Conservation (phyloP, 2,888 invertebrate species). For the Arctia plantaginis region DNA sequence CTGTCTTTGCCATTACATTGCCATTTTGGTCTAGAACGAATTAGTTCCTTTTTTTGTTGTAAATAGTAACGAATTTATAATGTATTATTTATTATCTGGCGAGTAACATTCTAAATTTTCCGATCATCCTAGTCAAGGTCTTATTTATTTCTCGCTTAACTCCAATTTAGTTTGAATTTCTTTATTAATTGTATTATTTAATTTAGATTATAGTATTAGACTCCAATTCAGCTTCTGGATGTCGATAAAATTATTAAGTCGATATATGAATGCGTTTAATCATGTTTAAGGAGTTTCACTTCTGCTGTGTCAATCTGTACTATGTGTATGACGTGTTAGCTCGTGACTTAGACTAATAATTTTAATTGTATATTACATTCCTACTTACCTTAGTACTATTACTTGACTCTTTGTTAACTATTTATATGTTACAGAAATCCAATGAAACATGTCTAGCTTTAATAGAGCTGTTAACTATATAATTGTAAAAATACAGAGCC, state of each 20-base stretch:
- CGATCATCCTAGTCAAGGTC: conserved; percentile 84
- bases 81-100: conserved; percentile 77
- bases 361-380: conserved; percentile 78
- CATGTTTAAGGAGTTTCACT: conserved; percentile 51
- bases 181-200: conserved; percentile 72
- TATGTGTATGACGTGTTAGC: conserved; percentile 56
- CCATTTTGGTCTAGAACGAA: conserved; percentile 84
- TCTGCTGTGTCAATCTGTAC: conserved; percentile 45
- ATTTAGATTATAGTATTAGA: conserved; percentile 74
- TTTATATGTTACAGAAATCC: conserved; percentile 84
- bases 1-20: conserved; percentile 84
- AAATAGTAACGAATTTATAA: conserved; percentile 83
- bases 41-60: conserved; percentile 84
- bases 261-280: conserved; percentile 54
- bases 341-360: conserved; percentile 67
- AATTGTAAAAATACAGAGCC: conserved; percentile 84
- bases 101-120: conserved; percentile 79
- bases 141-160: conserved; percentile 78
- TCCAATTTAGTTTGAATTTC: conserved; percentile 72
- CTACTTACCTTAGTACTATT: conserved; percentile 81
- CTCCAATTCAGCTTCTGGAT: conserved; percentile 74
- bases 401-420: conserved; percentile 84
- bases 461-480: conserved; percentile 83
- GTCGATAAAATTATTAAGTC: conserved; percentile 75
- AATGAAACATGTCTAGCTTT: conserved; percentile 82